These are phyloP conservation scores for Luperina testacea DNA, from an alignment of 2,888 invertebrate genomes.

Conservation along the genomic window DNA sequence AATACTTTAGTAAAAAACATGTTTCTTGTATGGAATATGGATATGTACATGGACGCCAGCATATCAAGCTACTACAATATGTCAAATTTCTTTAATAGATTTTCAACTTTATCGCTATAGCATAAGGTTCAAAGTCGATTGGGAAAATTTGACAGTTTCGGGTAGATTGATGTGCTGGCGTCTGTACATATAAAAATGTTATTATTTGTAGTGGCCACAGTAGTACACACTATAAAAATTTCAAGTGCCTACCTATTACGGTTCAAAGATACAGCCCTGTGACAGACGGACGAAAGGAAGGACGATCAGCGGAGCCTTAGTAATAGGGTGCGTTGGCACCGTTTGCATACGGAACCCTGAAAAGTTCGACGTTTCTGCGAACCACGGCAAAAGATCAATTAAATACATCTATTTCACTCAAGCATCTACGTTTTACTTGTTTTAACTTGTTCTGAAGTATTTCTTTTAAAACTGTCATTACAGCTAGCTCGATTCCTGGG, in stretches of 20 bases:
- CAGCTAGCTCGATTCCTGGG: not conserved
- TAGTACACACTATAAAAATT: not conserved
- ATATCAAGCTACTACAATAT: too few relatives aligned
- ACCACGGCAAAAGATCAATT: conserved; percentile 43
- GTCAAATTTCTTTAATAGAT: too few relatives aligned
- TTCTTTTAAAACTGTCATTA: conserved; percentile 51
- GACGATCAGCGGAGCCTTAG: not conserved
- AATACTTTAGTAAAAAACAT: not conserved
- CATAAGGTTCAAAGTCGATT: too few relatives aligned
- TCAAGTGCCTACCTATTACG: not conserved
- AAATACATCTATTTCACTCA: conserved; percentile 55
- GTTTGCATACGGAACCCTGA: not conserved
- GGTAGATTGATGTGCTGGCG: too few relatives aligned
- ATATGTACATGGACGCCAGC: too few relatives aligned
- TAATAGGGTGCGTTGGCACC: not conserved
- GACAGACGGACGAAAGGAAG: not conserved
- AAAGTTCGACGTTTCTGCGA: conserved; percentile 10
- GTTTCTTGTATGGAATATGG: too few relatives aligned
- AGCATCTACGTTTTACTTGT: conserved; percentile 22
- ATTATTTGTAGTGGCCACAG: not conserved
- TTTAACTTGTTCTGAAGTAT: conserved; percentile 29
- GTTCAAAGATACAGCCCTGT: not conserved
- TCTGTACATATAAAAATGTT: too few relatives aligned
- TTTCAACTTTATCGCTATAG: too few relatives aligned
- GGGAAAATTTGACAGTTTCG: too few relatives aligned